phyloP scores from a whole-genome alignment of 2,113 vertebrate genomes.

The Micronisus gabar region DNA sequence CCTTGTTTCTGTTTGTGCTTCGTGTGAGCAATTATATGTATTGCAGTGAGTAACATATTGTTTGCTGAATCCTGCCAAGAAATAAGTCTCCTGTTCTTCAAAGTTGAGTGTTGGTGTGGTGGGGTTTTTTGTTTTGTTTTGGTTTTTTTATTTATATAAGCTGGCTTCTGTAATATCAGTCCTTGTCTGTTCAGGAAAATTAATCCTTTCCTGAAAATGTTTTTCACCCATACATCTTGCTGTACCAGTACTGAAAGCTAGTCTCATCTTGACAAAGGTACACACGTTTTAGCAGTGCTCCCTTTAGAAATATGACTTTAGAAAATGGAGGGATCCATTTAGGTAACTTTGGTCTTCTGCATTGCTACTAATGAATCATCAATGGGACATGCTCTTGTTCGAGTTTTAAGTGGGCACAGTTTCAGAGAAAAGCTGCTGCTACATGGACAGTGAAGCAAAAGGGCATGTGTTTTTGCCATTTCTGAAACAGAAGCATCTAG shows the following conservation, averaged over 20 bases:
- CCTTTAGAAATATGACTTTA: neutral
- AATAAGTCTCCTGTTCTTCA: neutral
- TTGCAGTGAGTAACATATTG: neutral
- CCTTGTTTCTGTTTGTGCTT: neutral
- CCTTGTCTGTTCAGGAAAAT: neutral
- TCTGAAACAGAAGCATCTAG: neutral
- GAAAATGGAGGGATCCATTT: neutral
- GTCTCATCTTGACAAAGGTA: neutral
- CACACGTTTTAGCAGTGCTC: accelerated
- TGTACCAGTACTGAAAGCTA: neutral
- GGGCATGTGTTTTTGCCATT: neutral
- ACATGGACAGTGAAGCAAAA: neutral
- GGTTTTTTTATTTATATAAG: neutral
- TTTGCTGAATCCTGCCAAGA: neutral
- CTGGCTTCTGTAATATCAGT: neutral
- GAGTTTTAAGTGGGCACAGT: neutral
- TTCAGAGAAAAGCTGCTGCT: neutral
- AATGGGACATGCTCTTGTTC: neutral
- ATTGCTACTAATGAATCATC: neutral
- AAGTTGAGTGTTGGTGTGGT: neutral
- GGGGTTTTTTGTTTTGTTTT: too few species aligned
- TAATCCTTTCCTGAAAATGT: neutral
- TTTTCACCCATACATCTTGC: neutral
- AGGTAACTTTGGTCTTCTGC: neutral
- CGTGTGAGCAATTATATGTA: neutral